Conservation (phyloP, 2,113 vertebrate genomes). For the Recurvirostra avosetta region DNA sequence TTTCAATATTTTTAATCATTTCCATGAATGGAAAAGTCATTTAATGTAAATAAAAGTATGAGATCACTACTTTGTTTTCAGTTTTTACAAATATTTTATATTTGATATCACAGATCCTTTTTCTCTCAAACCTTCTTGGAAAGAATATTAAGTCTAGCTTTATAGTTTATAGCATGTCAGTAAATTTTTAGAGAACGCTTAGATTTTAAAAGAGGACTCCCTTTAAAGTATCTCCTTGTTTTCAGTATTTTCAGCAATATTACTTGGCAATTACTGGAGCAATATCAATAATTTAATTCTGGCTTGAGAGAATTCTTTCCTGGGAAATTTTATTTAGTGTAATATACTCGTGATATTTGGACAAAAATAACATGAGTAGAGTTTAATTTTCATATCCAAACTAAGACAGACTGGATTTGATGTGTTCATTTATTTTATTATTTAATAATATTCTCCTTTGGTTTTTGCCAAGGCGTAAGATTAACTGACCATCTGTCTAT, state of each 20-base stretch:
- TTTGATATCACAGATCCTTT: not conserved
- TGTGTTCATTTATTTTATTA: constrained; percentile 23
- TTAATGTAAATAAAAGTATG: not conserved
- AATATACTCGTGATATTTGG: not conserved
- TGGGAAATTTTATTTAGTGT: not conserved
- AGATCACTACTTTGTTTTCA: not conserved
- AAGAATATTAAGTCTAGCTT: not conserved
- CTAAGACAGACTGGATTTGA: not conserved
- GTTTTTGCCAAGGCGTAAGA: not conserved
- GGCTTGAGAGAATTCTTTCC: not conserved
- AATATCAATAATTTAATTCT: not conserved
- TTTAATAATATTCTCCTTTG: not conserved
- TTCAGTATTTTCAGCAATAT: not conserved
- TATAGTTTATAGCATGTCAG: not conserved
- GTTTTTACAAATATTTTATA: not conserved
- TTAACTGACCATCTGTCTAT: constrained; percentile 40
- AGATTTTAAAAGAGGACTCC: not conserved
- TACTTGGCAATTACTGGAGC: not conserved
- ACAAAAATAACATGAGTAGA: not conserved
- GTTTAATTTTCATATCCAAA: not conserved
- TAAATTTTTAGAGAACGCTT: not conserved
- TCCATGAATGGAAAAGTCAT: not conserved
- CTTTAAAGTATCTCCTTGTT: not conserved
- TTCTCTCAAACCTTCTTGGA: not conserved
- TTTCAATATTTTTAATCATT: not conserved